phyloP scores from a whole-genome alignment of 2,113 vertebrate genomes.

The Crotophaga sulcirostris region DNA sequence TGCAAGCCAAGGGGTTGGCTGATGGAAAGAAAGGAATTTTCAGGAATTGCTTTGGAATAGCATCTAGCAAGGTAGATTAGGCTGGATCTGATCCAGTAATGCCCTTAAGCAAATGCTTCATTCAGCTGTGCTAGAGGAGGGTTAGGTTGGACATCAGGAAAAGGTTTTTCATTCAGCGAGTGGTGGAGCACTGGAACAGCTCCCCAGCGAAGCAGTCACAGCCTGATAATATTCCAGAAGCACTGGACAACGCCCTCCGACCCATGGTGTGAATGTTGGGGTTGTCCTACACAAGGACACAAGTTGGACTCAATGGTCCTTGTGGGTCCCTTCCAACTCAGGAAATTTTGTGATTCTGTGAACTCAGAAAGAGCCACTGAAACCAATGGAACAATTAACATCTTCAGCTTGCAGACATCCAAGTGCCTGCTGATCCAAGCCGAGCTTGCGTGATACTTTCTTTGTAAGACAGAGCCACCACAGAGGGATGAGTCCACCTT shows the following conservation, averaged over 20 bases:
- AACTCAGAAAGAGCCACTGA: neutral
- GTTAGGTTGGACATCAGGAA: no score
- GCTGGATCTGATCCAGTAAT: slow-evolving; percentile 55
- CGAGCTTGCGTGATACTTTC: no score
- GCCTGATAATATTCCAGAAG: no score
- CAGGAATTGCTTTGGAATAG: neutral
- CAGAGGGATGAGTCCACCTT: neutral
- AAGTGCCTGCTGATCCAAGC: neutral
- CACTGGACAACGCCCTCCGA: no score
- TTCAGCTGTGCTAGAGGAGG: neutral
- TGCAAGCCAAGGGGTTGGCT: neutral
- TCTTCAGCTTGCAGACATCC: neutral
- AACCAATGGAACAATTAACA: neutral
- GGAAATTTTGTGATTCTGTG: no score
- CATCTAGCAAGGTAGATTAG: neutral
- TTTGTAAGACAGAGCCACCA: neutral
- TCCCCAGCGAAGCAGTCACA: no score
- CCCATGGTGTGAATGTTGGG: no score
- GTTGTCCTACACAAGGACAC: no score
- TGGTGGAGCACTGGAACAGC: no score
- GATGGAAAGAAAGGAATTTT: neutral
- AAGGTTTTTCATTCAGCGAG: no score
- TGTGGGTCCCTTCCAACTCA: no score
- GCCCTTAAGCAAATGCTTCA: slow-evolving; percentile 63
- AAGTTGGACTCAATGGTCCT: no score